These are phyloP conservation scores for Gymnarchus niloticus DNA, from an alignment of 2,113 vertebrate species.

Conservation along the genomic window DNA sequence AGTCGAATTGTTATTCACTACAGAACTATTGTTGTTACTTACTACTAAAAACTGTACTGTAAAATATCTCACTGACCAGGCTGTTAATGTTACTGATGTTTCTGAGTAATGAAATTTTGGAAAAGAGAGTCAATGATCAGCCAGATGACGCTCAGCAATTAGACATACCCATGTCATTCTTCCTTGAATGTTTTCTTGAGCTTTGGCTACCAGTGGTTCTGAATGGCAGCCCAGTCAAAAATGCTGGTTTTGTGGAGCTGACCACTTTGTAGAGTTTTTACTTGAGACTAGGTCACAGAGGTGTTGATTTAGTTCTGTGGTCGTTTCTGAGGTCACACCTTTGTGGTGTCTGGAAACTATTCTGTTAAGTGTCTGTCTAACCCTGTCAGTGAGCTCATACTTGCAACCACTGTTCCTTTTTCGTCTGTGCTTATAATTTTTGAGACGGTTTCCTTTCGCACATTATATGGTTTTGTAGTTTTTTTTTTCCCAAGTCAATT, in stretches of 20 bases:
- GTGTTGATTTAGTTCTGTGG: not conserved
- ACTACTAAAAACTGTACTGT: not conserved
- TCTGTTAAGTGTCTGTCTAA: not conserved
- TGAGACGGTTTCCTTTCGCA: not conserved
- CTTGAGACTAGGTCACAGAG: not conserved
- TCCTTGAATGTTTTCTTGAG: not conserved
- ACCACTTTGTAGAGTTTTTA: too few species aligned
- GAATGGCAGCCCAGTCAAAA: not conserved
- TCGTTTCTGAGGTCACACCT: not conserved
- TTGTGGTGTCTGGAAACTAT: not conserved
- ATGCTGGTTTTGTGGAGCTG: not conserved
- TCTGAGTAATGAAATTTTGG: constrained; percentile 28
- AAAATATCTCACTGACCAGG: constrained; percentile 15
- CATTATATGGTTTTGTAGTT: not conserved
- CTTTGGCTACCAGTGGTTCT: not conserved
- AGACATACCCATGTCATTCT: constrained; percentile 17
- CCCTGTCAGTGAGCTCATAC: not conserved
- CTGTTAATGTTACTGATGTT: constrained; percentile 26
- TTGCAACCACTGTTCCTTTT: not conserved
- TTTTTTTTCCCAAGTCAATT: not conserved
- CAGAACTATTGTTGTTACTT: not conserved
- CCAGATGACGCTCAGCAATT: not conserved
- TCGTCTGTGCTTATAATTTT: not conserved
- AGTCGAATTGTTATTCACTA: constrained; percentile 14
- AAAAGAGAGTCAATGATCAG: constrained; percentile 1